These are phyloP conservation scores for Sialia sialis DNA, from an alignment of 2,113 vertebrate genomes.

Conservation along the genomic window DNA sequence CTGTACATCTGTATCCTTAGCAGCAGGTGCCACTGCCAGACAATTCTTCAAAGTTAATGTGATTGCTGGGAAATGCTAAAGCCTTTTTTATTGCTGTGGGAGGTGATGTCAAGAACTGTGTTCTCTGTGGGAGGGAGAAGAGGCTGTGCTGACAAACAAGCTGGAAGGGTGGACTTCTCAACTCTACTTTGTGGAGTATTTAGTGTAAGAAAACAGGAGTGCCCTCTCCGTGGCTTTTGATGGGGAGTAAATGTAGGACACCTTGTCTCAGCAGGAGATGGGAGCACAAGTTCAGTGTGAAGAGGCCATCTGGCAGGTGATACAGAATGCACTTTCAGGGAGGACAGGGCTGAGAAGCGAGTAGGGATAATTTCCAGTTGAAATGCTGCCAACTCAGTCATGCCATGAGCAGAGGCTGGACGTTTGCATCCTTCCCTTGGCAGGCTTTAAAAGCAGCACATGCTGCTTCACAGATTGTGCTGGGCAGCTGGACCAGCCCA, in stretches of 20 bases:
- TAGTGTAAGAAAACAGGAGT: not conserved
- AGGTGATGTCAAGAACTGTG: not conserved
- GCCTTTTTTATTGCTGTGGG: not conserved
- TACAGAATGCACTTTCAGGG: not conserved
- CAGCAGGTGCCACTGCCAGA: slow-evolving; percentile 62
- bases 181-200: not conserved
- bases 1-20: slow-evolving; percentile 49
- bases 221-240: not conserved
- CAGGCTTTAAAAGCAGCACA: not conserved
- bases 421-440: not conserved
- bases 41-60: slow-evolving; percentile 17
- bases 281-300: not conserved
- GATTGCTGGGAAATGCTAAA: not conserved
- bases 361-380: not conserved
- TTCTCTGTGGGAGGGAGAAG: not conserved
- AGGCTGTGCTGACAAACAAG: not conserved
- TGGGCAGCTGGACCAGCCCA: not conserved
- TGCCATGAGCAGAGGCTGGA: not conserved
- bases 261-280: not conserved
- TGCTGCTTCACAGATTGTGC: not conserved
- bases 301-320: not conserved
- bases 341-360: not conserved
- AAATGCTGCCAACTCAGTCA: not conserved
- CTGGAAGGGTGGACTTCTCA: not conserved
- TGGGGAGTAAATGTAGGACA: not conserved